Conservation (phyloP, 2,113 vertebrate species). For the Anhinga rufa region DNA sequence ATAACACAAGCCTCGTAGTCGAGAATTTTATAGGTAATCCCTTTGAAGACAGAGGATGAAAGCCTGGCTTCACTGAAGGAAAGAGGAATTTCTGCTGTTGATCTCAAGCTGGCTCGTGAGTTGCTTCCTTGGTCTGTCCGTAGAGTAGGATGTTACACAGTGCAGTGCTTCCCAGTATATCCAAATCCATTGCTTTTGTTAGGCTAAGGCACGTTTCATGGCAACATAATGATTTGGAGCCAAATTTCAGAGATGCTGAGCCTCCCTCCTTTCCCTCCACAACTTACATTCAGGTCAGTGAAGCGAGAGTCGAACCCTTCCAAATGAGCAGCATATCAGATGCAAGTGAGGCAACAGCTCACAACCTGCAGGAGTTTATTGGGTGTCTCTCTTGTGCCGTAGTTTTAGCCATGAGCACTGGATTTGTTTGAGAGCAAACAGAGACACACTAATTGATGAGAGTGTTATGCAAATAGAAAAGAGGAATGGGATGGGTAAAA, state of each 20-base stretch:
- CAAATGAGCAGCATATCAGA: neutral
- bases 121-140: neutral
- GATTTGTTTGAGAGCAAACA: conserved; percentile 61
- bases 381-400: neutral
- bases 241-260: conserved; percentile 15
- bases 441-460: conserved; percentile 38
- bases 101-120: neutral
- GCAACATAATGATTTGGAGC: conserved; percentile 12
- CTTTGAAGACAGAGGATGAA: conserved; percentile 43
- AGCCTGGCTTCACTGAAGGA: conserved; percentile 6
- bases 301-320: conserved; percentile 2
- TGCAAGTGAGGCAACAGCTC: neutral
- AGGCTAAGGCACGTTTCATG: conserved; percentile 10
- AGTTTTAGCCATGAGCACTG: conserved; percentile 1
- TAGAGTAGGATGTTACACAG: neutral
- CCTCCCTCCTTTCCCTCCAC: neutral
- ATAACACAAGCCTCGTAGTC: neutral
- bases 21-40: conserved; percentile 26
- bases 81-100: conserved; percentile 39
- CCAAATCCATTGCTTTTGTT: conserved; percentile 15
- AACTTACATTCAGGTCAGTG: conserved; percentile 15
- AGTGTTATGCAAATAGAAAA: conserved; percentile 44
- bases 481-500: conserved; percentile 49
- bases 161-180: neutral
- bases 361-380: neutral